phyloP scores from a whole-genome alignment of 2,888 invertebrate genomes.

The Ophioninae sp. region DNA sequence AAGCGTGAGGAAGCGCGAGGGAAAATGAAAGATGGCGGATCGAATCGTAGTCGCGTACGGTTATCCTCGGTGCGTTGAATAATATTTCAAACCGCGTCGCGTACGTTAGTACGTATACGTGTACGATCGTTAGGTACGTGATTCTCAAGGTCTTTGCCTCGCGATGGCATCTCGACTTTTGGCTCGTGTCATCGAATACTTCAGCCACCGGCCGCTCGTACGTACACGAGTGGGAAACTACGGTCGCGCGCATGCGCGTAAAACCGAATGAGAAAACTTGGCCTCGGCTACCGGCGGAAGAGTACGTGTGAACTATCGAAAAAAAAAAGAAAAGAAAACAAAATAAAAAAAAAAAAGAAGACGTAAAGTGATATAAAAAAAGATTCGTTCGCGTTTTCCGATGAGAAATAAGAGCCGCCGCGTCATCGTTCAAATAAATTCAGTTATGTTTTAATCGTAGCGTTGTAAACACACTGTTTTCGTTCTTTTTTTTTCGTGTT shows the following conservation, averaged over 20 bases:
- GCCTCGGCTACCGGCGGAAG: constrained; percentile 36
- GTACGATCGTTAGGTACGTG: constrained; percentile 18
- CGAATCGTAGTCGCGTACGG: constrained; percentile 1
- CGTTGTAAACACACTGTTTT: constrained; percentile 38
- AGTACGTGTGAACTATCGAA: constrained; percentile 14
- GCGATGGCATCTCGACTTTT: constrained; percentile 42
- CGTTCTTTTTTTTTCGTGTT: neutral
- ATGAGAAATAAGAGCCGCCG: constrained; percentile 36
- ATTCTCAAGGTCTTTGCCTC: constrained; percentile 47
- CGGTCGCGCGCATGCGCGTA: neutral
- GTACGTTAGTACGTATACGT: neutral
- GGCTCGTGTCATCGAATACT: constrained; percentile 54
- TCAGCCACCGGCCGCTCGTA: neutral
- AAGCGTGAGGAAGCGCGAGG: neutral
- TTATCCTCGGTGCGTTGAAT: constrained; percentile 28
- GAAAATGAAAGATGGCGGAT: neutral
- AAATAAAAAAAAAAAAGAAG: constrained; percentile 6
- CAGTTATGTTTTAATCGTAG: constrained; percentile 12
- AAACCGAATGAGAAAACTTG: constrained; percentile 29
- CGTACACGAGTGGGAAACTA: neutral
- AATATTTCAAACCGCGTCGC: constrained; percentile 32
- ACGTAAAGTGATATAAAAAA: neutral
- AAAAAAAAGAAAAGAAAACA: constrained; percentile 4
- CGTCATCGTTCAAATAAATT: constrained; percentile 50
- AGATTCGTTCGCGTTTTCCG: neutral